Percentiles rank a stretch among this genome's conserved stretches.
Evolutionary conservation across 2,888 invertebrate genomes (phyloP).

Genomic region (Mythimna loreyi): DNA sequence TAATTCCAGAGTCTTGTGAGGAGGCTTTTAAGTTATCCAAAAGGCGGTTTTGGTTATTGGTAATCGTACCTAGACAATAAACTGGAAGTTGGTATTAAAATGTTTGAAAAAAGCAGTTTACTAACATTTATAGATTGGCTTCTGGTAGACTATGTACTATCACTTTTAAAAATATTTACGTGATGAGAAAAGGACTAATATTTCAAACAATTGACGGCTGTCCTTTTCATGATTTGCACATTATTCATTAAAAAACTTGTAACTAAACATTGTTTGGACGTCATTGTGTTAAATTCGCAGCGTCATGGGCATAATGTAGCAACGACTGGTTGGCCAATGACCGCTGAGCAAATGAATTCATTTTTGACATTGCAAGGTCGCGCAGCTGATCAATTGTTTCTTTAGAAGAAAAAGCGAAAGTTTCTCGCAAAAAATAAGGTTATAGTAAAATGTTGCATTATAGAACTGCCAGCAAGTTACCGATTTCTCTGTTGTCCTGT

Average conservation of each 20-base stretch:
- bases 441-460: neutral
- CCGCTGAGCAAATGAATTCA: constrained; percentile 33
- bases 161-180: no score
- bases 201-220: no score
- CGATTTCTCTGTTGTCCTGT: no score
- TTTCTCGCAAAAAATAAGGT: constrained; percentile 6
- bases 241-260: constrained; percentile 8
- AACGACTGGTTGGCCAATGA: constrained; percentile 43
- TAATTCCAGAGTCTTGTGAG: no score
- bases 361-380: constrained; percentile 49
- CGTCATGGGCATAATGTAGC: constrained; percentile 26
- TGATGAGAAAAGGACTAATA: neutral
- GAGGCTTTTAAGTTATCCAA: no score
- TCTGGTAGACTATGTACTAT: neutral
- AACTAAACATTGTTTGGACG: neutral
- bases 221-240: neutral
- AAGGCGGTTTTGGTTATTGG: no score
- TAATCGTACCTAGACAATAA: no score
- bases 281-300: constrained; percentile 15
- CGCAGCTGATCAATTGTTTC: constrained; percentile 10
- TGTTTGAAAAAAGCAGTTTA: no score
- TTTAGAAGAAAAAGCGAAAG: constrained; percentile 23
- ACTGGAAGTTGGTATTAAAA: no score
- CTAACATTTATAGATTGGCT: neutral
- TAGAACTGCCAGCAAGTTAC: no score